These are phyloP conservation scores for Mastomys natalensis DNA, from an alignment of 2,113 vertebrate species.

Conservation along the genomic window DNA sequence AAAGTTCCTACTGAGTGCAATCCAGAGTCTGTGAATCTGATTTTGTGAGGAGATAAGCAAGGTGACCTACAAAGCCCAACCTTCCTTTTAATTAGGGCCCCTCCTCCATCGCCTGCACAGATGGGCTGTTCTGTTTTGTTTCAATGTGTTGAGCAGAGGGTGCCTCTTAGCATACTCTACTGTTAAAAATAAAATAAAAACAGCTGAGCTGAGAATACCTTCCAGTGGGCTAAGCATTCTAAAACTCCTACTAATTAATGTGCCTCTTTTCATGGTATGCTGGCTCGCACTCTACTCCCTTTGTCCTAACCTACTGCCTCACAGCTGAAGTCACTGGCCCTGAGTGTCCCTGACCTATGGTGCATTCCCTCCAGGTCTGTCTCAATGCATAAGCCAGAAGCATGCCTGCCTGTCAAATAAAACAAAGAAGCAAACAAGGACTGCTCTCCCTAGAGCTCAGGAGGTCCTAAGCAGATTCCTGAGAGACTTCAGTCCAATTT, in stretches of 20 bases:
- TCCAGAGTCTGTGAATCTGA: slow-evolving; percentile 33
- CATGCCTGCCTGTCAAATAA: no score
- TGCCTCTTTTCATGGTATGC: background rate
- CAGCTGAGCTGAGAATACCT: background rate
- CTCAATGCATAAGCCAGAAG: background rate
- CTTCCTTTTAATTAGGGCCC: background rate
- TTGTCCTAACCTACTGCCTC: background rate
- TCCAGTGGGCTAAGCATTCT: background rate
- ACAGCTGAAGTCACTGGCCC: accelerated
- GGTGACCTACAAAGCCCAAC: background rate
- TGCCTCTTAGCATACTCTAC: background rate
- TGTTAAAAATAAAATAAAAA: background rate
- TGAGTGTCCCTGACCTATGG: background rate
- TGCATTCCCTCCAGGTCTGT: no score
- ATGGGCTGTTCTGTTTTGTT: background rate
- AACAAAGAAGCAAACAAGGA: background rate
- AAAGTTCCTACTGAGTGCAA: slow-evolving; percentile 60
- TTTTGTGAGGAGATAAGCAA: background rate
- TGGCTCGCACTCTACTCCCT: background rate
- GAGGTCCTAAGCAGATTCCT: background rate
- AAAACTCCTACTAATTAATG: background rate
- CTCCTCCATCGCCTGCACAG: background rate
- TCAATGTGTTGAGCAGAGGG: background rate
- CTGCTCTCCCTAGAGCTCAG: background rate
- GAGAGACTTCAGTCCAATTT: background rate